These are phyloP conservation scores for Poliocrania exsul DNA, from an alignment of 2,797 vertebrate species.

Conservation along the genomic window DNA sequence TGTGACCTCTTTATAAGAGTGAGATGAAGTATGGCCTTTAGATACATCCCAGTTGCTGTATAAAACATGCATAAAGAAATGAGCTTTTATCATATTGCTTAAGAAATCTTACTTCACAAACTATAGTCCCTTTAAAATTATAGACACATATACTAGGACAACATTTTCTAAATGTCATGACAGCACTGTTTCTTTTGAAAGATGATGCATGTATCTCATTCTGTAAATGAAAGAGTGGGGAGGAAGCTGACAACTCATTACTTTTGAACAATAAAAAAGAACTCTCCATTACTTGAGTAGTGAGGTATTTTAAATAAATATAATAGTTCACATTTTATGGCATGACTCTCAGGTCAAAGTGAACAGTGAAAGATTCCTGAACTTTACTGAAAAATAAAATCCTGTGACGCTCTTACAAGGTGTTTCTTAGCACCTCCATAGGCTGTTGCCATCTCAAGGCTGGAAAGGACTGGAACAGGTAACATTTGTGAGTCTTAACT, in stretches of 20 bases:
- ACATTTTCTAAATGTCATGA: conserved; percentile 9
- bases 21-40: neutral
- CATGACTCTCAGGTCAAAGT: neutral
- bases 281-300: neutral
- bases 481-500: neutral
- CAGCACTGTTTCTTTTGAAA: neutral
- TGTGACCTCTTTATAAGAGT: neutral
- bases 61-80: neutral
- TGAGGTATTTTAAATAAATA: neutral
- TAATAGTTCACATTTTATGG: neutral
- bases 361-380: neutral
- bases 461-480: neutral
- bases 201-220: neutral
- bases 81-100: neutral
- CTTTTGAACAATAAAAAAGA: neutral
- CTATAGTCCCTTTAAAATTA: neutral
- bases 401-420: neutral
- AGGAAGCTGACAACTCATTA: conserved; percentile 32
- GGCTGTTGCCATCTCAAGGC: neutral
- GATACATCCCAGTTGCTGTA: neutral
- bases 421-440: neutral
- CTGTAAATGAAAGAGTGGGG: neutral
- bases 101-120: neutral
- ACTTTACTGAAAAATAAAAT: neutral
- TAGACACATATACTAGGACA: neutral